These are phyloP conservation scores for Lasioglossum albipes DNA, from an alignment of 1,140 invertebrate genomes.

Conservation along the genomic window DNA sequence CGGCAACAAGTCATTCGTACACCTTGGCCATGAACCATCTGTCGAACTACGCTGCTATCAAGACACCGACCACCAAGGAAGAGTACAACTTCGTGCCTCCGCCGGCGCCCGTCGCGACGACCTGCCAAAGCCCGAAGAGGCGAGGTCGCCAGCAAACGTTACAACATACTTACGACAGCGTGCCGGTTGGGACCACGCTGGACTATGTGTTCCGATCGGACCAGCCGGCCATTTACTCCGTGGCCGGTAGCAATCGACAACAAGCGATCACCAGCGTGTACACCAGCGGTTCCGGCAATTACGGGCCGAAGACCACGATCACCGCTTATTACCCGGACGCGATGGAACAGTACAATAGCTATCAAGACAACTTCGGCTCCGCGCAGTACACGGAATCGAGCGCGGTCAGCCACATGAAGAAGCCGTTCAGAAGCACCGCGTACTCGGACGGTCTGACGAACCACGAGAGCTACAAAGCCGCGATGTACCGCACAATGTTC, in stretches of 20 bases:
- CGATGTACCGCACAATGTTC: slow-evolving; percentile 84
- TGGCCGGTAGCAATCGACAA: slow-evolving; percentile 85
- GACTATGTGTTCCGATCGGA: slow-evolving; percentile 83
- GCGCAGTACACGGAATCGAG: slow-evolving; percentile 73
- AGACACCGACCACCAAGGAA: slow-evolving; percentile 71
- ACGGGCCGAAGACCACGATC: slow-evolving; percentile 81
- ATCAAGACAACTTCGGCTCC: slow-evolving; percentile 71
- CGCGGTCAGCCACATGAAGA: slow-evolving; percentile 76
- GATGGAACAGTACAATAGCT: slow-evolving; percentile 84
- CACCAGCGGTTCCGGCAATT: slow-evolving; percentile 83
- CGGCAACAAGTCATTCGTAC: slow-evolving; percentile 61
- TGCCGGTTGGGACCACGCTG: slow-evolving; percentile 61
- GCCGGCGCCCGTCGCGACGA: slow-evolving; percentile 59
- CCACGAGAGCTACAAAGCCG: slow-evolving; percentile 85
- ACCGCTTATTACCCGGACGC: slow-evolving; percentile 83
- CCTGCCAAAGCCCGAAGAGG: slow-evolving; percentile 73
- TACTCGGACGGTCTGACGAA: slow-evolving; percentile 81
- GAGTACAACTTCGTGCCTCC: slow-evolving; percentile 72
- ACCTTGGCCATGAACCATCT: slow-evolving; percentile 69
- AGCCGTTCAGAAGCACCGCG: slow-evolving; percentile 80
- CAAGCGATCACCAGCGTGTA: slow-evolving; percentile 86
- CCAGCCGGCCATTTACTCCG: slow-evolving; percentile 87
- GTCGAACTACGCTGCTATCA: slow-evolving; percentile 64
- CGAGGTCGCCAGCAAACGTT: slow-evolving; percentile 70
- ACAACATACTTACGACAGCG: slow-evolving; percentile 65